These are phyloP conservation scores for Lepus oiostolus DNA, from an alignment of 2,797 vertebrate genomes.

Conservation along the genomic window DNA sequence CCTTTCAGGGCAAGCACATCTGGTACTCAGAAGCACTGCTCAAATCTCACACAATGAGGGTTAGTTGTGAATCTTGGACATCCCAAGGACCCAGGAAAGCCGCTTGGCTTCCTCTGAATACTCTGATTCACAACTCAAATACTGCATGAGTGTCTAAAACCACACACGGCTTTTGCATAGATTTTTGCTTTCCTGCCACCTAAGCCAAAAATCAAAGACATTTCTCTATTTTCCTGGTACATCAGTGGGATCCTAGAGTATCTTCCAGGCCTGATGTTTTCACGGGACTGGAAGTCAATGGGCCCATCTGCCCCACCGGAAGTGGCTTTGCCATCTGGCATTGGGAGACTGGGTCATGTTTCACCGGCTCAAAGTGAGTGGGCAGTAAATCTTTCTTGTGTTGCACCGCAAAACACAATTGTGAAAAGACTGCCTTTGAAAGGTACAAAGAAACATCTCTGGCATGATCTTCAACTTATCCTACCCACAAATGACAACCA, in stretches of 20 bases:
- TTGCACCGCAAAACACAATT: constrained; percentile 53
- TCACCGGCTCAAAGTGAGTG: constrained; percentile 67
- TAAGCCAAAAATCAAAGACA: constrained; percentile 67
- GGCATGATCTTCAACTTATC: background rate
- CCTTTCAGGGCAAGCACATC: constrained; percentile 77
- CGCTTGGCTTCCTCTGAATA: constrained; percentile 81
- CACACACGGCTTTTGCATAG: constrained; percentile 67
- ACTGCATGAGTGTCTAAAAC: constrained; percentile 72
- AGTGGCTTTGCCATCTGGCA: constrained; percentile 79
- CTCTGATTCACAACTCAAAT: constrained; percentile 70
- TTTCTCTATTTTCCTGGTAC: constrained; percentile 62
- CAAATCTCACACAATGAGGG: constrained; percentile 72
- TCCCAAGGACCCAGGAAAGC: constrained; percentile 64
- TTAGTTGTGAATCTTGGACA: constrained; percentile 75
- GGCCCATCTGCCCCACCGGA: constrained; percentile 76
- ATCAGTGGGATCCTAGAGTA: constrained; percentile 55
- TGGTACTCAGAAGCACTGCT: constrained; percentile 73
- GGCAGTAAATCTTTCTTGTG: constrained; percentile 71
- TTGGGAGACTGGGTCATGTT: constrained; percentile 74
- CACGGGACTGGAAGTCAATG: constrained; percentile 68
- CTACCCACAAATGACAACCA: background rate
- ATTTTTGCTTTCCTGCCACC: constrained; percentile 61
- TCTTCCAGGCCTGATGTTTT: constrained; percentile 74
- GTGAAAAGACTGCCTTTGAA: constrained; percentile 66
- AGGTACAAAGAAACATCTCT: constrained; percentile 25